Conservation (phyloP, 2,888 invertebrate genomes). For the Zeuzera pyrina region DNA sequence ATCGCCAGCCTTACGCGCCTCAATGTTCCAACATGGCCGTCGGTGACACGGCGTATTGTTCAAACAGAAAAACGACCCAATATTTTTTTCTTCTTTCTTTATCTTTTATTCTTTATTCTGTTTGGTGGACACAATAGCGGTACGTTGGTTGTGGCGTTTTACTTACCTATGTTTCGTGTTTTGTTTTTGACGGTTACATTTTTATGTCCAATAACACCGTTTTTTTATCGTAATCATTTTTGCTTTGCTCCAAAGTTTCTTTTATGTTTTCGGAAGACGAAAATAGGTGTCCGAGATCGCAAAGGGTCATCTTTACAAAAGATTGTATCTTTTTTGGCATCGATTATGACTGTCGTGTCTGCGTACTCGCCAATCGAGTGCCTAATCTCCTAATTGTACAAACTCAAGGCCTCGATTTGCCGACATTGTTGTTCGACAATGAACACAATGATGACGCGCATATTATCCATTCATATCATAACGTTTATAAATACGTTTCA, state of each 20-base stretch:
- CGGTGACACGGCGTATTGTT: slow-evolving; percentile 66
- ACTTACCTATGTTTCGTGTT: slow-evolving; percentile 46
- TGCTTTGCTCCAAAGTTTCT: no score
- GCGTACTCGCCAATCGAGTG: slow-evolving; percentile 25
- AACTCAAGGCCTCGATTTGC: slow-evolving; percentile 40
- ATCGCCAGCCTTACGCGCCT: slow-evolving; percentile 14
- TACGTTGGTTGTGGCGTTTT: slow-evolving; percentile 55
- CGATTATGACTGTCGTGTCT: no score
- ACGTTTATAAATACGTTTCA: slow-evolving; percentile 66
- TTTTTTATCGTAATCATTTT: no score
- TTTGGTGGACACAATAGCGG: slow-evolving; percentile 54
- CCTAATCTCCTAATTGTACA: slow-evolving; percentile 58
- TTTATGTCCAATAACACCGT: no score
- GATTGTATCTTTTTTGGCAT: no score
- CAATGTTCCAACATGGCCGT: slow-evolving; percentile 47
- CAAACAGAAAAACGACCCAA: slow-evolving; percentile 68
- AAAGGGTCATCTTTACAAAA: no score
- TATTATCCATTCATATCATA: slow-evolving; percentile 71
- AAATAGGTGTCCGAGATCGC: no score
- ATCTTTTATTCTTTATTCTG: slow-evolving; percentile 44
- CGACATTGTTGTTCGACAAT: slow-evolving; percentile 38
- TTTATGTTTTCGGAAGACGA: no score
- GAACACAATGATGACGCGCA: slow-evolving; percentile 42
- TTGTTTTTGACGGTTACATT: slow-evolving; percentile 10
- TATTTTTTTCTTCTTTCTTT: slow-evolving; percentile 54